Evolutionary conservation across 2,797 vertebrate genomes (phyloP), one percentile per base, ranked within the genome.

Genomic region (Rhabdomys pumilio): DNA sequence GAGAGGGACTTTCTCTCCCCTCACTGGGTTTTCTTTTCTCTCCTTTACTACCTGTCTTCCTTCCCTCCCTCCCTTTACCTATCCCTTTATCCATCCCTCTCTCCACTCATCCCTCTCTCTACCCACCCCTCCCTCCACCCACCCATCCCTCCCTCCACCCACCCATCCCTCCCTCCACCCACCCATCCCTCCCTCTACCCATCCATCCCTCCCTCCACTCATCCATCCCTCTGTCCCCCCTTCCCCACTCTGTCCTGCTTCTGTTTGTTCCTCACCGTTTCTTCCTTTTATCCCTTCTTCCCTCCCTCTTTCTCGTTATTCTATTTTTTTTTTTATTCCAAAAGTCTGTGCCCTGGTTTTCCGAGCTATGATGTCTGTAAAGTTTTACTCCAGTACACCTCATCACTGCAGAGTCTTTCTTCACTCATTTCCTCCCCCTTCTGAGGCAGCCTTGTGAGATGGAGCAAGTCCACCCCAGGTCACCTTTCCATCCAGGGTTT

Each of bases 271-370:
- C 44, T 14, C n/a, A 1, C 6, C 53, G 7, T 29, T 90, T 87
- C 5, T 15, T 7, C 47, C 13, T 8, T 20, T 44, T 65, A 38
- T 72, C 20, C 38, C 31, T 90, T 38, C 1, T 1, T 76, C 59
- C 59, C 73, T 86, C 72, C 13, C 31, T 15, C 17, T 34, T 4
- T 20, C 50, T 26, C 31, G 50, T 47, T 84, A 24, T 26, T 67
- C 95, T 75, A 7, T 31, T 95, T 88, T 92, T 6, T 3, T 88
- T 92, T 6, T 65, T 89, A 17, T 53, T 92, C 44, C 55, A 61
- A n/a, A 90, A 91, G 38, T 38, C 31, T 4, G 44, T 76, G 22
- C 55, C 55, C 19, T 59, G 34, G 15, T 53, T 80, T 24, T 29
- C 34, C 59, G 50, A 69, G 26, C 13, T 72, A 4, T 80, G 55